Base-by-base conservation (phyloP, 1,140 invertebrate species). In the Trichonephila inaurata region DNA sequence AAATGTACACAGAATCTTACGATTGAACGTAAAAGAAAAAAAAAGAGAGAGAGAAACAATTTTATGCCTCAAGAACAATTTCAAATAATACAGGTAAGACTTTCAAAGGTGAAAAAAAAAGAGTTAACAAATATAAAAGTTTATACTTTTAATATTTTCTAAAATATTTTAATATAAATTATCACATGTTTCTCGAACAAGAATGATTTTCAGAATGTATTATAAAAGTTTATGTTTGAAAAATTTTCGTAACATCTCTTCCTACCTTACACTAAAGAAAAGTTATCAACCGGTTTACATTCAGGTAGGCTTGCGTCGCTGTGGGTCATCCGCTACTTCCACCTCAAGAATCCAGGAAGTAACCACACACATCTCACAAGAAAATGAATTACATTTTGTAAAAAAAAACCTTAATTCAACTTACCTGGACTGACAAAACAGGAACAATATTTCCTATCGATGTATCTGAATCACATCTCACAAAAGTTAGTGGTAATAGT, bases 301-400 rank as follows among this genome's bases (percentile, higher is more conserved):
- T 66, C 64, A 66, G 64, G 64, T 2, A n/a, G 21, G 7, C 21
- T n/a, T 21, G 10, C 21, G n/a, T 24, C 64, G 64, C 64, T 66
- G n/a, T 66, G 64, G 64, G 64, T 66, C 64, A 66, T 66, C 64
- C 64, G 19, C 64, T 66, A 66, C 64, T 66, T 66, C 64, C 64
- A 66, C 64, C 21, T 66, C 64, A 66, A 66, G 64, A 66, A 66
- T 66, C n/a, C 64, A 66, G 64, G 64, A 66, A 66, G 64, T 66
- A 66, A n/a, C n/a, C 64, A 24, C 21, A 66, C 21, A 12, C 21
- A 14, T 10, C 51, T 51, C 51, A 51, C 51, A 0, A 51, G 51
- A 51, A 51, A 51, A 51, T 40, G 51, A 51, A 51, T 51, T 51
- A 6, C 51, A 51, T 51, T 51, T 51, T 66, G 6, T 3, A 66